These are phyloP conservation scores for Apodemus sylvaticus DNA, from an alignment of 2,113 vertebrate genomes.

Conservation along the genomic window DNA sequence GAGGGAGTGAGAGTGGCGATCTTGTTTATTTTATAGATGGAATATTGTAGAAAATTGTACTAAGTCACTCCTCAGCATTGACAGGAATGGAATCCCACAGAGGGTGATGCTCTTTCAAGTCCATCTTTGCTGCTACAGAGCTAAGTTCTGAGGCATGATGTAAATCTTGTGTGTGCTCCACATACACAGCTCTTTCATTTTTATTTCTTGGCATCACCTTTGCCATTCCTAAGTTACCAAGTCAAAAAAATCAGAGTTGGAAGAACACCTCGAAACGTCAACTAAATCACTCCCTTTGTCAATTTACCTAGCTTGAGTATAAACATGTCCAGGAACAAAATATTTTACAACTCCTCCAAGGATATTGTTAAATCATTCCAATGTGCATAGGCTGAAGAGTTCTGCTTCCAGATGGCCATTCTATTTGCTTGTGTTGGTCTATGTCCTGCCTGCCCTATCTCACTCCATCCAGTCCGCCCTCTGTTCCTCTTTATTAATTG, in stretches of 20 bases:
- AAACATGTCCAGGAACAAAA: slow-evolving; percentile 72
- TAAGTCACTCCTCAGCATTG: slow-evolving; percentile 25
- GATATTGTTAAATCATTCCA: slow-evolving; percentile 34
- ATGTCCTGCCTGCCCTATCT: neutral
- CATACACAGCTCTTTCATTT: neutral
- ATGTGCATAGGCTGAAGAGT: neutral
- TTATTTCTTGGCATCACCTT: slow-evolving; percentile 44
- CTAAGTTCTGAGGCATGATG: slow-evolving; percentile 4
- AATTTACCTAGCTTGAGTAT: slow-evolving; percentile 34
- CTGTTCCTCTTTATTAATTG: neutral
- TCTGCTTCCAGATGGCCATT: neutral
- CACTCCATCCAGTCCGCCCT: neutral
- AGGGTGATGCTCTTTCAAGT: slow-evolving; percentile 36
- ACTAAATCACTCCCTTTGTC: slow-evolving; percentile 54
- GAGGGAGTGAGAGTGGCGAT: neutral
- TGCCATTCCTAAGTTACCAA: slow-evolving; percentile 56
- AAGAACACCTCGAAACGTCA: slow-evolving; percentile 53
- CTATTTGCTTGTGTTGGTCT: neutral
- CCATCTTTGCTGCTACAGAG: neutral
- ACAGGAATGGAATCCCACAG: slow-evolving; percentile 45
- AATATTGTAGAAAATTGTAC: neutral
- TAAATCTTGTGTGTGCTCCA: slow-evolving; percentile 42
- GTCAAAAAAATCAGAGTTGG: slow-evolving; percentile 56
- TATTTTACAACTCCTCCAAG: slow-evolving; percentile 43
- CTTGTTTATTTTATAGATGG: neutral